phyloP scores from a whole-genome alignment of 2,113 vertebrate species.

The Triplophysa tibetana region DNA sequence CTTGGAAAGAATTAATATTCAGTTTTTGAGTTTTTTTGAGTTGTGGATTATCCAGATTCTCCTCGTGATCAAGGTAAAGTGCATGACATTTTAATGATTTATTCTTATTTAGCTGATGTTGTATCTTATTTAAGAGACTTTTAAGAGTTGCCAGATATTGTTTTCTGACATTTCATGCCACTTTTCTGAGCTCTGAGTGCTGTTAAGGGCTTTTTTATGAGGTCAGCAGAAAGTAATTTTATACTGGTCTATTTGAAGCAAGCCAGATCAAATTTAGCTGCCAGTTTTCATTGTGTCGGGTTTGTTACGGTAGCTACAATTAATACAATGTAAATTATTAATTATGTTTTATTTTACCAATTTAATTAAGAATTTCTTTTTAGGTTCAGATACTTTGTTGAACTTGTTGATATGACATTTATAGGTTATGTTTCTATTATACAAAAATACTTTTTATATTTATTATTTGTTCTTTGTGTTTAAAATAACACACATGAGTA shows the following conservation, averaged over 20 bases:
- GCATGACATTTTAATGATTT: not conserved
- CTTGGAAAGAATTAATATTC: not conserved
- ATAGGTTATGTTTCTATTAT: too few species aligned
- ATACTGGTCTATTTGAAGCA: not conserved
- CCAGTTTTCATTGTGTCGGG: too few species aligned
- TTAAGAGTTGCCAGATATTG: not conserved
- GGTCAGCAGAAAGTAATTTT: not conserved
- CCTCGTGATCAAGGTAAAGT: constrained; percentile 8
- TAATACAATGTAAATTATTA: not conserved
- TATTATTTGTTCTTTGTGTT: too few species aligned
- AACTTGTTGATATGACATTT: too few species aligned
- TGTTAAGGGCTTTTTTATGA: not conserved
- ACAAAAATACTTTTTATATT: too few species aligned
- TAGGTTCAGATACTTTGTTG: too few species aligned
- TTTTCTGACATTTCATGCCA: not conserved
- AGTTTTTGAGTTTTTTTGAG: not conserved
- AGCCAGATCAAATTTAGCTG: too few species aligned
- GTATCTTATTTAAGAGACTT: not conserved
- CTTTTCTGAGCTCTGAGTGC: not conserved
- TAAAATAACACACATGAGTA: too few species aligned
- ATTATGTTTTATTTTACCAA: not conserved
- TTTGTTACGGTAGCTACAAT: not conserved
- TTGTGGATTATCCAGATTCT: constrained; percentile 24
- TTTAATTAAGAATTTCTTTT: too few species aligned
- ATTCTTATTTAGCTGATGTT: not conserved